phyloP scores from a whole-genome alignment of 92 coral and sea anemone species.

The Porites divaricata region DNA sequence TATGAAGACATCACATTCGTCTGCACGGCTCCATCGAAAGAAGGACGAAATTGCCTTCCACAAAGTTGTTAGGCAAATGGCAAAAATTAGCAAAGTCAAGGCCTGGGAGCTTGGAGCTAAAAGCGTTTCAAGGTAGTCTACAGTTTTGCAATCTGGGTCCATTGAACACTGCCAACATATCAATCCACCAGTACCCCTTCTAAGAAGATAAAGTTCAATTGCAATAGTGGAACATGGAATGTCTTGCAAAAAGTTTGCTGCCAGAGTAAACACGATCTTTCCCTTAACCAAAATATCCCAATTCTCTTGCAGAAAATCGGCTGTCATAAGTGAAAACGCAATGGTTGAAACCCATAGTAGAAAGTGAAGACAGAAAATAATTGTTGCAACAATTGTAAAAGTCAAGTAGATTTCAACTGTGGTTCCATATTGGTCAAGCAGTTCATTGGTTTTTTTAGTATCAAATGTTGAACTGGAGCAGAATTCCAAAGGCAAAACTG shows the following conservation, averaged over 20 bases:
- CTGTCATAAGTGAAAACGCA: conserved; percentile 70
- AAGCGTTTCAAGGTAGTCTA: conserved; percentile 77
- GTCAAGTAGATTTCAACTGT: conserved; percentile 71
- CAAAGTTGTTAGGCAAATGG: conserved; percentile 78
- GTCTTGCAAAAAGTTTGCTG: conserved; percentile 89
- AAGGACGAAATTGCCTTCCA: conserved; percentile 96
- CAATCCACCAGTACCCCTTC: conserved; percentile 86
- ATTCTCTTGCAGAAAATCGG: conserved; percentile 86
- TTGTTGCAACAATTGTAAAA: conserved; percentile 73
- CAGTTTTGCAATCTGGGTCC: conserved; percentile 66
- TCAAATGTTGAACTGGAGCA: conserved; percentile 81
- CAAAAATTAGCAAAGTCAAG: conserved; percentile 76
- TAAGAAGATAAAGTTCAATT: conserved; percentile 81
- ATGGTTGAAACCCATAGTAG: conserved; percentile 80
- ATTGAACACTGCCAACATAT: conserved; percentile 90
- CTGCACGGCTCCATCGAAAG: conserved; percentile 92
- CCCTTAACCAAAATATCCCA: conserved; percentile 81
- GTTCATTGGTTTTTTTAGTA: conserved; percentile 62
- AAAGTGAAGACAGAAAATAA: conserved; percentile 82
- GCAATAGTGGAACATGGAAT: conserved; percentile 92
- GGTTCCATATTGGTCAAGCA: conserved; percentile 44
- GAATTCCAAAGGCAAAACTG: conserved; percentile 60
- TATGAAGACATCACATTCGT: conserved; percentile 79
- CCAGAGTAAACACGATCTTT: conserved; percentile 75
- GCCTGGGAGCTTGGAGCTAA: conserved; percentile 64